Base-by-base conservation (phyloP, 1,140 invertebrate genomes). In the Oryzaephilus surinamensis region DNA sequence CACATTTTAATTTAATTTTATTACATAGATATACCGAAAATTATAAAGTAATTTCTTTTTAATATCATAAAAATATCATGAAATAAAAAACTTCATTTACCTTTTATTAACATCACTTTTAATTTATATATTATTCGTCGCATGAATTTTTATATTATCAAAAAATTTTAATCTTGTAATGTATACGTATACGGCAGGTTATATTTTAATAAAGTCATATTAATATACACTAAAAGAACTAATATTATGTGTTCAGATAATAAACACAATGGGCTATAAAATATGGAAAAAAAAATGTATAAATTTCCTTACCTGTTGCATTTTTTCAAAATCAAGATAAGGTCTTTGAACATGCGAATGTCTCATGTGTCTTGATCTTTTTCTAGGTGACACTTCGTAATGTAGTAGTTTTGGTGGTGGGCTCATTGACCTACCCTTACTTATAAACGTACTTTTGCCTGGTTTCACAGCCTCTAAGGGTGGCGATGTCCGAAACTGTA, bases 281-380 rank as follows among this genome's bases (percentile, higher is more conserved):
- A 21, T 21, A 6, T 6, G 10, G 20, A 21, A 21, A 21, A 21
- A 21, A 21, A 21, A 21, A 1, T 21, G 6, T 21, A 21, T 6
- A 21, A 21, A 6, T 6, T 10, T 24, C 43, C 57, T 66, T 70
- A 85, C 82, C 79, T 86, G 81, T 70, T 92, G 89, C 89, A 94
- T 94, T 73, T 94, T 94, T 67, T 94, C 89, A 64, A 94, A 94
- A 70, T 94, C 88, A 57, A 94, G 74, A 66, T 84, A 89, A 46
- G 89, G 89, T 60, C 89, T 73, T 55, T 83, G 82, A 43, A 74
- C 55, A 69, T 74, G 71, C 44, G 76, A 56, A 67, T 73, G 63
- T 62, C 72, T 61, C 62, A 69, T 67, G 65, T 76, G 66, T 57
- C 68, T 54, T 55, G 77, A 73, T 60, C 78, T 65, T 62, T 79